Evolutionary conservation across 2,113 vertebrate species (phyloP).

Genomic region (Sinosuthora webbiana): DNA sequence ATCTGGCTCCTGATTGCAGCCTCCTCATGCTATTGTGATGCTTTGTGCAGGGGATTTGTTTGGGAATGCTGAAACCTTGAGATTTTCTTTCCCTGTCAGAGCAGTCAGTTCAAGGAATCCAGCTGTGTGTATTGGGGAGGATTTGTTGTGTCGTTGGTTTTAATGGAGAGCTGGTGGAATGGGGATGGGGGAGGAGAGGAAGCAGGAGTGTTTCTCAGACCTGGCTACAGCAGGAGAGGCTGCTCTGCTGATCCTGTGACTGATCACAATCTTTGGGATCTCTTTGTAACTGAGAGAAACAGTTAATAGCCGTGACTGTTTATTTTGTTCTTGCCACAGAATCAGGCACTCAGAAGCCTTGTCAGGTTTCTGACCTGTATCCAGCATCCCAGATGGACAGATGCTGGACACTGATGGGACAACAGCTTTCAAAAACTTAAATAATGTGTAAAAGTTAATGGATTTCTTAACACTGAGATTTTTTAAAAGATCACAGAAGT

Average conservation of each 20-base stretch:
- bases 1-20: not conserved
- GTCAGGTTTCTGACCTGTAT: not conserved
- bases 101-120: accelerated
- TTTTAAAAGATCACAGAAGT: not conserved
- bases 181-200: not conserved
- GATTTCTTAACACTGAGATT: not conserved
- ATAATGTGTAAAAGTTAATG: not conserved
- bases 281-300: not conserved
- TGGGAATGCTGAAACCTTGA: not conserved
- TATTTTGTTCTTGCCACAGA: not conserved
- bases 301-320: not conserved
- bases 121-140: not conserved
- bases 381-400: not conserved
- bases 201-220: not conserved
- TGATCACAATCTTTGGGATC: not conserved
- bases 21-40: not conserved
- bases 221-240: not conserved
- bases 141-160: not conserved
- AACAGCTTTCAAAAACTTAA: not conserved
- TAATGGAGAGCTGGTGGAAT: not conserved
- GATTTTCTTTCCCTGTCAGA: not conserved
- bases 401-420: not conserved
- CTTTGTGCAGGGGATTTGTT: not conserved
- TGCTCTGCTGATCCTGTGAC: not conserved
- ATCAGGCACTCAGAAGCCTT: accelerated